These are phyloP conservation scores for Tachina lurida DNA, from an alignment of 2,888 invertebrate species.

Conservation along the genomic window DNA sequence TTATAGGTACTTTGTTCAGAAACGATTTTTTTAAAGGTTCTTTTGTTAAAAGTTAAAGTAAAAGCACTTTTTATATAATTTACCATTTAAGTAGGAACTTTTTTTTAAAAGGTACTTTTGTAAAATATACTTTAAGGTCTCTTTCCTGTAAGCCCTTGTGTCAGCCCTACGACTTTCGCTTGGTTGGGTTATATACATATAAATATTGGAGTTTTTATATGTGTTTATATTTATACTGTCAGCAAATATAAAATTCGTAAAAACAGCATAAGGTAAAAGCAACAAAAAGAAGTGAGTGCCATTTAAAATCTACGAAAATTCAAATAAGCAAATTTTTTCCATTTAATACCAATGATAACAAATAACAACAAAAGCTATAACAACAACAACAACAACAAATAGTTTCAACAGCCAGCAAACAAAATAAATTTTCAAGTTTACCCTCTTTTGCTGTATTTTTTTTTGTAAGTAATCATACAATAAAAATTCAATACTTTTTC, in stretches of 20 bases:
- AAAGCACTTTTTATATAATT: too few relatives aligned
- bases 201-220: slow-evolving; percentile 6
- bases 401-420: slow-evolving; percentile 41
- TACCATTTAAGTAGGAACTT: too few relatives aligned
- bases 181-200: not conserved
- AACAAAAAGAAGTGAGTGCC: slow-evolving; percentile 35
- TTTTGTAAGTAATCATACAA: slow-evolving; percentile 61
- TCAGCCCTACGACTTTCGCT: too few relatives aligned
- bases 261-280: slow-evolving; percentile 40
- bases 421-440: slow-evolving; percentile 65
- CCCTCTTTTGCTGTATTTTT: slow-evolving; percentile 47
- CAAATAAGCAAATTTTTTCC: slow-evolving; percentile 70
- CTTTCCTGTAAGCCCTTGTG: too few relatives aligned
- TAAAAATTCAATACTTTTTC: slow-evolving; percentile 70
- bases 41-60: too few relatives aligned
- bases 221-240: slow-evolving; percentile 51
- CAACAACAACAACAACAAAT: slow-evolving; percentile 41
- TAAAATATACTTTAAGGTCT: too few relatives aligned
- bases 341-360: slow-evolving; percentile 66
- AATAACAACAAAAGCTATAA: slow-evolving; percentile 59
- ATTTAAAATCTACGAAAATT: slow-evolving; percentile 71
- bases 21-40: too few relatives aligned
- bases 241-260: slow-evolving; percentile 57
- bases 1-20: too few relatives aligned
- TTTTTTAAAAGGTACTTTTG: too few relatives aligned